These are phyloP conservation scores for Desoria tigrina DNA, from an alignment of 2,888 invertebrate species.

Conservation along the genomic window DNA sequence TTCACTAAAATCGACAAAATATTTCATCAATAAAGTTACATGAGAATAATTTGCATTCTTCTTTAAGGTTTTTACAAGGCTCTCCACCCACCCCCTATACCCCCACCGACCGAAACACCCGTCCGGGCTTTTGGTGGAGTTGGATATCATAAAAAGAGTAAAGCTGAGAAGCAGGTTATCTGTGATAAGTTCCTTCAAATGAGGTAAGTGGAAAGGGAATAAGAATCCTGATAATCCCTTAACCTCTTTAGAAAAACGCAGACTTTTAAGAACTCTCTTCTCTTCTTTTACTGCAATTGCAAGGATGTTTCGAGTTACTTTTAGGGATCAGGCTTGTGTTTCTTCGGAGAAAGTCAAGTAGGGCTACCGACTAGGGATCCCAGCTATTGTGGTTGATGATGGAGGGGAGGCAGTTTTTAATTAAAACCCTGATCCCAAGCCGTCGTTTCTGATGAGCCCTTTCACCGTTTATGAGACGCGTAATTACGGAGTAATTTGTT, in stretches of 20 bases:
- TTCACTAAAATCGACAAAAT: constrained; percentile 6
- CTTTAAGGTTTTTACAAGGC: constrained; percentile 65
- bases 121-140: constrained; percentile 36
- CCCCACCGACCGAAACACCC: constrained; percentile 29
- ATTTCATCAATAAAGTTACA: constrained; percentile 2
- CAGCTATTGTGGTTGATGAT: not conserved
- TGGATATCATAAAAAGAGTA: constrained; percentile 50
- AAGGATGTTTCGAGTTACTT: too few species aligned
- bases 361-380: too few species aligned
- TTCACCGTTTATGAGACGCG: not conserved
- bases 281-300: too few species aligned
- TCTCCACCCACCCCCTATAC: constrained; percentile 62
- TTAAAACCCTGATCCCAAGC: constrained; percentile 23
- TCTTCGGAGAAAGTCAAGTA: too few species aligned
- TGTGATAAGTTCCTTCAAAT: constrained; percentile 52
- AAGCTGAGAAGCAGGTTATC: constrained; percentile 46
- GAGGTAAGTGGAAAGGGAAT: constrained; percentile 29
- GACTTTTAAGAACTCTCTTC: too few species aligned
- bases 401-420: constrained; percentile 29
- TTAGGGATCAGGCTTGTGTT: too few species aligned
- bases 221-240: too few species aligned
- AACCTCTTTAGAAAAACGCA: too few species aligned
- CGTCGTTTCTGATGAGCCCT: not conserved
- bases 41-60: not conserved
- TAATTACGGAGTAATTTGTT: constrained; percentile 1